Percentiles rank a stretch among this genome's conserved stretches.
Conservation (phyloP, 1,140 invertebrate genomes). For the Tetranychus urticae region DNA sequence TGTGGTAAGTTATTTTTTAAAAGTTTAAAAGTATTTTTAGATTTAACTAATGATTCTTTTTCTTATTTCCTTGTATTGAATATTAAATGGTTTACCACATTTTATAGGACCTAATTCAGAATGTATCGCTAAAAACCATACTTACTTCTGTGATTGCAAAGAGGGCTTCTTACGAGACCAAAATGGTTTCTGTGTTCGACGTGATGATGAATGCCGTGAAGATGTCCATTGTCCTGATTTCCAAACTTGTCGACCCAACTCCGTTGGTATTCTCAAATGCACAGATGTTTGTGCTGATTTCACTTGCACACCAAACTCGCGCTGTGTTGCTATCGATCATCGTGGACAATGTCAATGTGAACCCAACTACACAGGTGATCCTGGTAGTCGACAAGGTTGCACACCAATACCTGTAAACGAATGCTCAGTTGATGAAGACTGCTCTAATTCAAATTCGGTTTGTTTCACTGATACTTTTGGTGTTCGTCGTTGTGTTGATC, state of each 20-base stretch:
- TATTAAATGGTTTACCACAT: slow-evolving; percentile 37
- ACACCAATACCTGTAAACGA: slow-evolving; percentile 19
- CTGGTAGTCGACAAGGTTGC: slow-evolving; percentile 63
- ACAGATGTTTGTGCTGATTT: slow-evolving; percentile 8
- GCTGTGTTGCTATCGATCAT: slow-evolving; percentile 57
- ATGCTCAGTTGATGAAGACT: slow-evolving; percentile 11
- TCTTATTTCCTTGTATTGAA: no score
- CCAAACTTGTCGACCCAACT: slow-evolving; percentile 23
- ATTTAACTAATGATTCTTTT: slow-evolving; percentile 18
- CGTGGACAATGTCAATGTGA: slow-evolving; percentile 52
- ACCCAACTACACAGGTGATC: slow-evolving; percentile 23
- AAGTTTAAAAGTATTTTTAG: no score
- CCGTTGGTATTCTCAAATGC: slow-evolving; percentile 11
- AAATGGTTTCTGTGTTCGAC: slow-evolving; percentile 50
- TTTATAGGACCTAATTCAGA: slow-evolving; percentile 47
- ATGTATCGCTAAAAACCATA: slow-evolving; percentile 41
- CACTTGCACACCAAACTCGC: slow-evolving; percentile 54
- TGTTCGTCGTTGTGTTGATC: slow-evolving; percentile 22
- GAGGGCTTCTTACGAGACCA: slow-evolving; percentile 32
- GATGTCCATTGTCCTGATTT: slow-evolving; percentile 41
- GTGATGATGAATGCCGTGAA: slow-evolving; percentile 26
- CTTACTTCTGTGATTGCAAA: neutral
- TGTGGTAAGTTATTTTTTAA: slow-evolving; percentile 2
- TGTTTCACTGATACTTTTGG: slow-evolving; percentile 6
- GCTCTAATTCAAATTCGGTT: slow-evolving; percentile 6